Evolutionary conservation across 2,113 vertebrate genomes (phyloP).

Genomic region (Microcebus tavaratra): DNA sequence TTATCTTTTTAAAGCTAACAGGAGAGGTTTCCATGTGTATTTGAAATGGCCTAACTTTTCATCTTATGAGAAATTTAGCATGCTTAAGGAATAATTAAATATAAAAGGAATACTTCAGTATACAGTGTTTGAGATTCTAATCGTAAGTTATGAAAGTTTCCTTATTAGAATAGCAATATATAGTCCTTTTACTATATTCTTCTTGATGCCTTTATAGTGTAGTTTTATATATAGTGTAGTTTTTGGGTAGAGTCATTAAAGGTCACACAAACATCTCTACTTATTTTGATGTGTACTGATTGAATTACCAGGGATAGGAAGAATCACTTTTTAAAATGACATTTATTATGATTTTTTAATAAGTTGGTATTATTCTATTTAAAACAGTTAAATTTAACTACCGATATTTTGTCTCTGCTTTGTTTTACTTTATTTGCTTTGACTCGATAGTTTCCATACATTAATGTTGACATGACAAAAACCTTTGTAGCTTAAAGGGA

Average conservation of each 20-base stretch:
- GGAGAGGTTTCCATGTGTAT: background rate
- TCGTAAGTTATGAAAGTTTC: background rate
- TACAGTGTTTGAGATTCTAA: slow-evolving; percentile 2
- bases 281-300: background rate
- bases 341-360: slow-evolving; percentile 13
- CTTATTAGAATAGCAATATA: background rate
- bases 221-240: background rate
- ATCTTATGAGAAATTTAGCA: slow-evolving; percentile 23
- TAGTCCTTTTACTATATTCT: slow-evolving; percentile 5
- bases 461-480: slow-evolving; percentile 32
- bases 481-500: background rate
- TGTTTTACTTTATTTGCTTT: slow-evolving; percentile 32
- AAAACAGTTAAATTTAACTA: background rate
- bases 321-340: background rate
- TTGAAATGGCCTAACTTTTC: slow-evolving; percentile 40
- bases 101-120: background rate
- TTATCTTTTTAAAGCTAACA: slow-evolving; percentile 28
- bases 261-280: background rate
- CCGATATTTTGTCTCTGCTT: slow-evolving; percentile 5
- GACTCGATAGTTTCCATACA: background rate
- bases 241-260: background rate
- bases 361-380: background rate
- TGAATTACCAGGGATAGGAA: background rate
- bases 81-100: slow-evolving; percentile 37
- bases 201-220: background rate